phyloP scores from a whole-genome alignment of 2,113 vertebrate genomes.

The Centropristis striata region DNA sequence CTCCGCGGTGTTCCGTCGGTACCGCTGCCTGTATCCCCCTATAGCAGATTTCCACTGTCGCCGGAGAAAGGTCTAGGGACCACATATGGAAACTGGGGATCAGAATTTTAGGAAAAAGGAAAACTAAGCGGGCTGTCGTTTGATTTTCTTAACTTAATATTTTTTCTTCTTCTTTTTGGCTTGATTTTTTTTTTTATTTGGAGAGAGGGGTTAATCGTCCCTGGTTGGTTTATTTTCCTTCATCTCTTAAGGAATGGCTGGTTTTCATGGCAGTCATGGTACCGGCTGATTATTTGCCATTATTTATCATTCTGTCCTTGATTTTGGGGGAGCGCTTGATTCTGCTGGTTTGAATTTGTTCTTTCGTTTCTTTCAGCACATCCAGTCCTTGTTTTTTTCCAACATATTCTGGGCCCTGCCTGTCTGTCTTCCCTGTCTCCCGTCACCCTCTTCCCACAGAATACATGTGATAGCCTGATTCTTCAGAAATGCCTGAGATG shows the following conservation, averaged over 20 bases:
- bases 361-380: slow-evolving; percentile 57
- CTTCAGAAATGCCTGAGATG: slow-evolving; percentile 41
- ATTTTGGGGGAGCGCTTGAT: slow-evolving; percentile 59
- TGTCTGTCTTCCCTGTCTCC: slow-evolving; percentile 65
- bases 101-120: slow-evolving; percentile 99
- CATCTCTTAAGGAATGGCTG: slow-evolving; percentile 67
- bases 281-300: slow-evolving; percentile 65
- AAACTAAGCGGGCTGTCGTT: slow-evolving; percentile 87
- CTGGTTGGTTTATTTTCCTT: slow-evolving; percentile 67
- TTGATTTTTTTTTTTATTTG: slow-evolving; percentile 55
- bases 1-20: slow-evolving; percentile 86
- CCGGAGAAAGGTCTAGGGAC: slow-evolving; percentile 94
- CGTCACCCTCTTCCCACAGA: slow-evolving; percentile 44
- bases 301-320: slow-evolving; percentile 59
- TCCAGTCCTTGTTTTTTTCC: slow-evolving; percentile 21
- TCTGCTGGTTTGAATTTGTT: slow-evolving; percentile 66
- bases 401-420: slow-evolving; percentile 50
- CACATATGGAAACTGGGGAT: slow-evolving; percentile 99
- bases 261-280: slow-evolving; percentile 63
- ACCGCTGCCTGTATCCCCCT: slow-evolving; percentile 87
- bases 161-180: slow-evolving; percentile 41
- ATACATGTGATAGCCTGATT: slow-evolving; percentile 53
- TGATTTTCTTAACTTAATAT: slow-evolving; percentile 75
- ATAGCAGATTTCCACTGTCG: slow-evolving; percentile 88
- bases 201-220: slow-evolving; percentile 59